Evolutionary conservation across 1,140 invertebrate species (phyloP), one percentile per base, ranked within the genome.

Genomic region (Globodera ellingtonae): DNA sequence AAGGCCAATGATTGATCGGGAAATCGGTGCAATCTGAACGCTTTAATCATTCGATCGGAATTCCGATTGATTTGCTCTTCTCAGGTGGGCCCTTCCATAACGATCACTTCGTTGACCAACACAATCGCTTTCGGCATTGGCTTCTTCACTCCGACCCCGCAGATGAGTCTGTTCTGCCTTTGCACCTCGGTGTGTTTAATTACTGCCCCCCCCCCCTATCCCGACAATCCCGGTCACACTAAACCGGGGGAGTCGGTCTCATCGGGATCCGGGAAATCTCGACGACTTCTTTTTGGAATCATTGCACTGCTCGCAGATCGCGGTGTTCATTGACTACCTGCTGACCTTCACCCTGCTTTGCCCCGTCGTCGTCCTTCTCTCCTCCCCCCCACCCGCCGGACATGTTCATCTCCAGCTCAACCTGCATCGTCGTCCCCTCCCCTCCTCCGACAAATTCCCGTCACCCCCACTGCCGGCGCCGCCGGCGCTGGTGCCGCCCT

Each of bases 151-250:
- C 87, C 87, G 7, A 88, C 88, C 8, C 87, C 88, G 24, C 88
- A 89, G 84, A 89, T 89, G 87, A 83, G 80, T 46, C 66, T 89
- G 4, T 89, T 89, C 79, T 89, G 87, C 75, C 81, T 89, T 13
- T 87, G 87, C 48, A 89, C 87, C 35, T 88, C 88, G 4, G 75
- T 77, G 44, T 44, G 24, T 35, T 35, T 35, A 35, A 35, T 35
- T 35, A 35, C 35, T 35, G 35, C 35, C 35, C 15, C 21, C 56
- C 8, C 24, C 18, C 18, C 65, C 13, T 46, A 0, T 3, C 35
- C 35, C 35, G 35, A 35, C 35, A 35, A 35, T 35, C 35, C 35
- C 35, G 35, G 35, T 35, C 35, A 35, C 35, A 35, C 35, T 35
- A 35, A 35, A 35, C 35, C 35, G 35, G 35, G 35, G 35, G 35